Evolutionary conservation across 2,113 vertebrate species (phyloP).

Genomic region (Colius striatus): DNA sequence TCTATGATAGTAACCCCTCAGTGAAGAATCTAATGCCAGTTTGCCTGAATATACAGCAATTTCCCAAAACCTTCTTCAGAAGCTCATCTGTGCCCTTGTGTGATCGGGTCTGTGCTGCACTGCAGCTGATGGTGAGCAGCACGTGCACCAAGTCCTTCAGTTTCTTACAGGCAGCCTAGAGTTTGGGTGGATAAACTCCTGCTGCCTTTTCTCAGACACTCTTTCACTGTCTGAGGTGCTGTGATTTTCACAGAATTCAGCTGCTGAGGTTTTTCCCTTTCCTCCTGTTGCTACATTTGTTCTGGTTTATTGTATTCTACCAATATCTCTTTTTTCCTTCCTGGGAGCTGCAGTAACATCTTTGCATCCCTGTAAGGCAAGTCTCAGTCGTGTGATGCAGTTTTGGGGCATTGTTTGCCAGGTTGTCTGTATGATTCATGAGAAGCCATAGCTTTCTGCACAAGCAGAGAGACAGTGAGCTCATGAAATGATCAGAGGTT

Average conservation of each 20-base stretch:
- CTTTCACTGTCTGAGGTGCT: not conserved
- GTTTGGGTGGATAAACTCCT: not conserved
- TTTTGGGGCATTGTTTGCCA: not conserved
- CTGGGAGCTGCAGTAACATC: not conserved
- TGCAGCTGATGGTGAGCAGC: not conserved
- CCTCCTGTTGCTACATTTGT: not conserved
- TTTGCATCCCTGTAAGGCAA: not conserved
- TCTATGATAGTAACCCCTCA: not conserved
- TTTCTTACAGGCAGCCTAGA: not conserved
- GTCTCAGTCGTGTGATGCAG: not conserved
- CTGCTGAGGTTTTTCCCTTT: not conserved
- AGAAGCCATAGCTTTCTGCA: not conserved
- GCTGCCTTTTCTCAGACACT: not conserved
- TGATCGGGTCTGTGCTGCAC: not conserved
- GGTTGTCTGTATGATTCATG: not conserved
- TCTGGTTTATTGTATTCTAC: not conserved
- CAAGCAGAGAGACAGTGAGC: not conserved
- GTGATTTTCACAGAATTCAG: not conserved
- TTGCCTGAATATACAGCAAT: not conserved
- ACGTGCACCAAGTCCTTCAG: not conserved
- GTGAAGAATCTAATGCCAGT: not conserved
- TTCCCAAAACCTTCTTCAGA: not conserved
- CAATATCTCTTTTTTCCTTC: not conserved
- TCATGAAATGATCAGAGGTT: not conserved
- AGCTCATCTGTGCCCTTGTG: not conserved